phyloP scores from a whole-genome alignment of 2,797 vertebrate genomes.

The Hybognathus amarus region DNA sequence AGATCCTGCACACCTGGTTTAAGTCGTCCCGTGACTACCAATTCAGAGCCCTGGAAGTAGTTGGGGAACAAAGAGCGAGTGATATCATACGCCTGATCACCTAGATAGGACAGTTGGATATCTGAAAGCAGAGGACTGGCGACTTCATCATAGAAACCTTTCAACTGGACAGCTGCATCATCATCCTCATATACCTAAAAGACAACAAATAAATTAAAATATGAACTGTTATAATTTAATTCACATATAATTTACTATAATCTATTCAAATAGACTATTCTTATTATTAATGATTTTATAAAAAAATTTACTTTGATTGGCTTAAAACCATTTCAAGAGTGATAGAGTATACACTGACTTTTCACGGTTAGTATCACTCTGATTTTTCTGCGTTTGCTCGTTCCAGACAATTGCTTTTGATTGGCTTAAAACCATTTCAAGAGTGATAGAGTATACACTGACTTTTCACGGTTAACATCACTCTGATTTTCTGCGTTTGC shows the following conservation, averaged over 20 bases:
- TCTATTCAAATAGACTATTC: neutral
- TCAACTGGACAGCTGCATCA: conserved; percentile 82
- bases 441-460: neutral
- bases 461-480: neutral
- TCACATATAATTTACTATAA: neutral
- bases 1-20: conserved; percentile 75
- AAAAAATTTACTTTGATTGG: neutral
- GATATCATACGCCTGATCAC: conserved; percentile 77
- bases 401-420: no score
- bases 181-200: conserved; percentile 80
- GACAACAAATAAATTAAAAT: neutral
- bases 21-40: conserved; percentile 83
- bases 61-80: conserved; percentile 82
- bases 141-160: conserved; percentile 86
- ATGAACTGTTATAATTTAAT: neutral
- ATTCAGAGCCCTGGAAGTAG: conserved; percentile 86
- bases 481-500: neutral
- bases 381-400: neutral
- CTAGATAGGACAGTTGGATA: conserved; percentile 81
- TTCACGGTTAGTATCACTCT: neutral
- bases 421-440: neutral
- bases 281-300: neutral
- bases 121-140: conserved; percentile 85
- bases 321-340: neutral
- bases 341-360: neutral